A percentile compares a stretch with the other conserved stretches of the same genome.
phyloP scores from a whole-genome alignment of 1,140 invertebrate genomes.

The Ctenoplectra terminalis region DNA sequence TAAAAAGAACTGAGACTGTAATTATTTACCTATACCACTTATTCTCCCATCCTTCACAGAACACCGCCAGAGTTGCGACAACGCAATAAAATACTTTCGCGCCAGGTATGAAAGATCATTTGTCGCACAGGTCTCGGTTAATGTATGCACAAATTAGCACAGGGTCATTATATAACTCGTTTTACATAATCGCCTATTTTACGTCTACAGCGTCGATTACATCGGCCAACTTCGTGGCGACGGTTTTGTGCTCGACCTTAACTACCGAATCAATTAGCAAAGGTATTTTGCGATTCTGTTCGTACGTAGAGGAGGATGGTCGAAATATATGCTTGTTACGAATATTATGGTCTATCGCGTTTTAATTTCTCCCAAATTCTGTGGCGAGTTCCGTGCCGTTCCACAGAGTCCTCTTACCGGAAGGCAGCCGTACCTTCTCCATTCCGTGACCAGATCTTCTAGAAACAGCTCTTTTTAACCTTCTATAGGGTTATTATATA shows the following conservation, averaged over 20 bases:
- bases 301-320: too few species aligned
- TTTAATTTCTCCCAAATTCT: too few species aligned
- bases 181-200: constrained; percentile 27
- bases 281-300: background rate
- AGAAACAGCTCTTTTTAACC: too few species aligned
- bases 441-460: too few species aligned
- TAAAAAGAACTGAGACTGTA: too few species aligned
- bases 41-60: background rate
- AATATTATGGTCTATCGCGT: too few species aligned
- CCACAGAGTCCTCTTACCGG: too few species aligned
- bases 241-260: constrained; percentile 44
- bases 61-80: too few species aligned
- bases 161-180: background rate
- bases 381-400: too few species aligned
- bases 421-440: too few species aligned
- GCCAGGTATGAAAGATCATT: background rate
- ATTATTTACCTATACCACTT: background rate
- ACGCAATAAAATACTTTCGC: background rate
- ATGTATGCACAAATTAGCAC: constrained; percentile 28
- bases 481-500: too few species aligned
- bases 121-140: background rate
- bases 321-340: too few species aligned
- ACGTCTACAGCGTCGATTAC: constrained; percentile 21
- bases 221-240: constrained; percentile 31
- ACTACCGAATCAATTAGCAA: constrained; percentile 59